Evolutionary conservation across 2,888 invertebrate species (phyloP).

Genomic region (Deladenus siricidicola): DNA sequence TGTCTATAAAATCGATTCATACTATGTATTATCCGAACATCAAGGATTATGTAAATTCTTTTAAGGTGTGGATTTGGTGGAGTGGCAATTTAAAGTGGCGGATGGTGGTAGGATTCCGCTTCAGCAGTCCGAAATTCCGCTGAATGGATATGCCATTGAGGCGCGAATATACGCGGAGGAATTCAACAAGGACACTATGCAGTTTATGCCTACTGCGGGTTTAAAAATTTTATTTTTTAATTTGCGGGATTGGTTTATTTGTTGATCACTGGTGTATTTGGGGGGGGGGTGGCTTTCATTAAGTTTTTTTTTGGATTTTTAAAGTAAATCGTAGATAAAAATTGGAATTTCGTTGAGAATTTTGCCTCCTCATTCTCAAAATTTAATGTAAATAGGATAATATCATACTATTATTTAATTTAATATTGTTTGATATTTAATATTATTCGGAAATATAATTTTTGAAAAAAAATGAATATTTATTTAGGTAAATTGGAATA

Average conservation of each 20-base stretch:
- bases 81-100: conserved; percentile 83
- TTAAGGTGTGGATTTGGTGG: conserved; percentile 71
- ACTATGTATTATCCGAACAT: too few relatives aligned
- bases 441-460: too few relatives aligned
- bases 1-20: too few relatives aligned
- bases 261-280: not conserved
- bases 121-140: conserved; percentile 68
- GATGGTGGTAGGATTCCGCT: conserved; percentile 76
- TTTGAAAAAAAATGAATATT: not conserved
- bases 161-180: conserved; percentile 85
- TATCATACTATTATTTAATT: too few relatives aligned
- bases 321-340: too few relatives aligned
- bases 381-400: too few relatives aligned
- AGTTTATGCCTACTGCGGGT: conserved; percentile 83
- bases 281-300: too few relatives aligned
- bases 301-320: not conserved
- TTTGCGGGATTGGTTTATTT: not conserved
- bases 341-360: too few relatives aligned
- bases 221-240: not conserved
- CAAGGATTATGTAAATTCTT: too few relatives aligned
- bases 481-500: conserved; percentile 39
- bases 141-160: conserved; percentile 82
- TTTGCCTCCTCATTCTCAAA: too few relatives aligned
- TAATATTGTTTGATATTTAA: too few relatives aligned
- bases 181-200: conserved; percentile 57